These are phyloP conservation scores for Agelas oroides DNA, from an alignment of 37 sponge, comb jelly and placozoan species.

Conservation along the genomic window DNA sequence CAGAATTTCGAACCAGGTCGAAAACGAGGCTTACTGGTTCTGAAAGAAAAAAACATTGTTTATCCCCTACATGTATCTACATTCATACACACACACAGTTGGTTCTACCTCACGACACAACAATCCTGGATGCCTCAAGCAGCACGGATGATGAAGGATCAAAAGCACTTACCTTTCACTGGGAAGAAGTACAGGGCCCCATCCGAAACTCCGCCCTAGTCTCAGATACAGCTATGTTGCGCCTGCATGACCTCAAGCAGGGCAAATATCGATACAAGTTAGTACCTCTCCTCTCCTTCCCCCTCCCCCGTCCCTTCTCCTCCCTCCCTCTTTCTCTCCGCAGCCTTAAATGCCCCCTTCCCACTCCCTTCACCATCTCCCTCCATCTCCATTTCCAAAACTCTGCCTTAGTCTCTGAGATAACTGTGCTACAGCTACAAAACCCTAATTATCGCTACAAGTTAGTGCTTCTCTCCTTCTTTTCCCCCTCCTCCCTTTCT, in stretches of 20 bases:
- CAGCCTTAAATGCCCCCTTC: neutral
- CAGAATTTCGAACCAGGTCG: no score
- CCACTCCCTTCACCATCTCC: neutral
- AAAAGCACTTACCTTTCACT: constrained; percentile 39
- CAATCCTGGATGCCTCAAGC: constrained; percentile 38
- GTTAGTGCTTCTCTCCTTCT: no score
- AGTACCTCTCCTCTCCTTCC: constrained; percentile 9
- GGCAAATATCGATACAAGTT: constrained; percentile 68
- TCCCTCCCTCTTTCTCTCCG: neutral
- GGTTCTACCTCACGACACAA: constrained; percentile 9
- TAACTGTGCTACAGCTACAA: no score
- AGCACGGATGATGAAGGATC: constrained; percentile 44
- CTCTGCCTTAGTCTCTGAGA: no score
- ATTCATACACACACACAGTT: neutral
- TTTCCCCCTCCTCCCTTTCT: no score
- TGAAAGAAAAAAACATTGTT: no score
- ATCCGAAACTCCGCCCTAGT: neutral
- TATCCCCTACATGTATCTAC: no score
- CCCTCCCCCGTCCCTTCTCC: neutral
- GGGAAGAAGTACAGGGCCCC: constrained; percentile 64
- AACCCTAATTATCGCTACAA: no score
- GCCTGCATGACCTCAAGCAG: constrained; percentile 16
- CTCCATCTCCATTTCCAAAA: no score
- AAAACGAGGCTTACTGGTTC: no score
- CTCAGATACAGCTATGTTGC: constrained; percentile 17